Conservation (phyloP, 1,140 invertebrate species). For the Megathymus violae region DNA sequence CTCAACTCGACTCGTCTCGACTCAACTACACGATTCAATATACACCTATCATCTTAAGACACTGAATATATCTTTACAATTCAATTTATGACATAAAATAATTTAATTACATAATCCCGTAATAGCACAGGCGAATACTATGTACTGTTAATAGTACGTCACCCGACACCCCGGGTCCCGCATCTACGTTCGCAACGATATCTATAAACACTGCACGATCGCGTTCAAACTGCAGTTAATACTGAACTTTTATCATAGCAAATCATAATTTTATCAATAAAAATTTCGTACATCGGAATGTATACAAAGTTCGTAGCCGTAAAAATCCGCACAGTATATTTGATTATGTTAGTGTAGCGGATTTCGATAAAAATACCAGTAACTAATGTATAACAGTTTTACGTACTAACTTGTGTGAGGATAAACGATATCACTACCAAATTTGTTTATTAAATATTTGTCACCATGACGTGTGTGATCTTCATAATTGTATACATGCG, state of each 20-base stretch:
- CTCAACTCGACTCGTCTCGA: slow-evolving; percentile 39
- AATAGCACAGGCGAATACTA: slow-evolving; percentile 29
- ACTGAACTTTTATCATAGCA: slow-evolving; percentile 42
- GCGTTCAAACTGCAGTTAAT: slow-evolving; percentile 48
- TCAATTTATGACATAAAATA: slow-evolving; percentile 60
- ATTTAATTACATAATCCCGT: slow-evolving; percentile 49
- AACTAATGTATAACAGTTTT: slow-evolving; percentile 15
- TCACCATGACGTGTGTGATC: slow-evolving; percentile 43
- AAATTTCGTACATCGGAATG: slow-evolving; percentile 25
- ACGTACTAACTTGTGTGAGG: slow-evolving; percentile 23
- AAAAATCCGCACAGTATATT: slow-evolving; percentile 21
- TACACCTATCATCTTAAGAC: slow-evolving; percentile 64
- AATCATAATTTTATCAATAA: slow-evolving; percentile 14
- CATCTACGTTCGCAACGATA: slow-evolving; percentile 43
- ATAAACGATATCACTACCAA: slow-evolving; percentile 4
- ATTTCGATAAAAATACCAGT: slow-evolving; percentile 12
- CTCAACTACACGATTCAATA: slow-evolving; percentile 51
- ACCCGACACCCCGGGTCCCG: background rate
- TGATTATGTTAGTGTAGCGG: slow-evolving; percentile 19
- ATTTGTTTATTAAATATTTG: slow-evolving; percentile 9
- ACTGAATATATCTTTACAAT: slow-evolving; percentile 63
- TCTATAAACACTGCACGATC: slow-evolving; percentile 47
- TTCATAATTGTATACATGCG: slow-evolving; percentile 27
- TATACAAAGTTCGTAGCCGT: slow-evolving; percentile 28
- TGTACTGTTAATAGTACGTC: slow-evolving; percentile 7